These are phyloP conservation scores for Halcyon smyrnensis DNA, from an alignment of 2,797 vertebrate species.

Conservation along the genomic window DNA sequence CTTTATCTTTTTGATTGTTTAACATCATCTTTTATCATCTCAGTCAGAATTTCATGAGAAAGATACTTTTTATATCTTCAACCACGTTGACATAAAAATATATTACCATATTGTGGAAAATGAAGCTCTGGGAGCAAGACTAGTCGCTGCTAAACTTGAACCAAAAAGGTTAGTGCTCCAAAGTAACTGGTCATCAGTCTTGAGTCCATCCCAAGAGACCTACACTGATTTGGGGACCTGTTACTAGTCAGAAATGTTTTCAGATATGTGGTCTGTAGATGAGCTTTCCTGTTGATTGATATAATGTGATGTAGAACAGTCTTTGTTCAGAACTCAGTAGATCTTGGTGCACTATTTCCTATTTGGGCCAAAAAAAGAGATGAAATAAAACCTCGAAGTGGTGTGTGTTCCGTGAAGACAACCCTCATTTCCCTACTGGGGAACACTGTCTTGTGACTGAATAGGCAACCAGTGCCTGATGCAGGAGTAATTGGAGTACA, in stretches of 20 bases:
- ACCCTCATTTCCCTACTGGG: background rate
- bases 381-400: background rate
- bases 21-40: conserved; percentile 21
- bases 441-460: background rate
- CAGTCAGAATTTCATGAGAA: conserved; percentile 90
- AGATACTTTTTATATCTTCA: conserved; percentile 95
- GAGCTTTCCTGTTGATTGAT: background rate
- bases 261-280: background rate
- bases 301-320: background rate
- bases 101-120: conserved; percentile 90
- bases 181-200: background rate
- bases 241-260: background rate
- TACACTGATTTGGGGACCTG: background rate
- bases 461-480: background rate
- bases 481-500: background rate
- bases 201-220: background rate
- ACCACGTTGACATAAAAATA: conserved; percentile 94
- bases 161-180: conserved; percentile 86
- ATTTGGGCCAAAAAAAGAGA: background rate
- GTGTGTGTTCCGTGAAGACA: background rate
- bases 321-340: background rate
- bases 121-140: conserved; percentile 85
- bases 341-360: background rate
- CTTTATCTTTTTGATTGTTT: background rate
- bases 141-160: conserved; percentile 95